Percentiles rank a stretch among this genome's conserved stretches.
These are phyloP conservation scores for Tinamus major DNA, from an alignment of 2,797 vertebrate species.

Conservation along the genomic window DNA sequence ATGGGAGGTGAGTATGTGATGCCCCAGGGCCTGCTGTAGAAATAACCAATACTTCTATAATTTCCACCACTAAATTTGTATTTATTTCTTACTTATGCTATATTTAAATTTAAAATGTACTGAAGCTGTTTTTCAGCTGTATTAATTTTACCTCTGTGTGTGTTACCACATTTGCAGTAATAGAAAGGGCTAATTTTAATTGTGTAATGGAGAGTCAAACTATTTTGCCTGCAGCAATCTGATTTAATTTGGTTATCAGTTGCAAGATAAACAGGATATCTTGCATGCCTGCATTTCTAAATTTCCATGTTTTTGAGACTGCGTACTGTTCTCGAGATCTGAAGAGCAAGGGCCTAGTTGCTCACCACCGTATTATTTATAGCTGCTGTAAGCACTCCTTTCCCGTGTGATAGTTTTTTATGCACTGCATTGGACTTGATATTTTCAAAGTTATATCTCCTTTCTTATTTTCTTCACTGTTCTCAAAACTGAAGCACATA, in stretches of 20 bases:
- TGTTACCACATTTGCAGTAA: background rate
- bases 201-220: background rate
- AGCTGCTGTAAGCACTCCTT: background rate
- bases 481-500: background rate
- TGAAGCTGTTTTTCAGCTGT: background rate
- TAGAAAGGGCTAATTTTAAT: background rate
- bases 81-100: background rate
- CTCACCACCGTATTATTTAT: background rate
- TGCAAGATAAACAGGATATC: background rate
- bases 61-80: background rate
- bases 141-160: background rate
- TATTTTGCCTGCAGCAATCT: background rate
- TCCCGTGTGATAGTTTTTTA: background rate
- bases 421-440: background rate
- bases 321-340: background rate
- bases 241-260: background rate
- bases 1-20: rapidly evolving
- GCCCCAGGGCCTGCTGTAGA: background rate
- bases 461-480: background rate
- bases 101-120: background rate
- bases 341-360: background rate
- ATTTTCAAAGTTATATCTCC: background rate
- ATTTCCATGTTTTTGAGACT: background rate
- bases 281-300: background rate
- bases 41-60: background rate